Base-by-base conservation (phyloP, 2,888 invertebrate genomes). In the Harpalus rufipes region DNA sequence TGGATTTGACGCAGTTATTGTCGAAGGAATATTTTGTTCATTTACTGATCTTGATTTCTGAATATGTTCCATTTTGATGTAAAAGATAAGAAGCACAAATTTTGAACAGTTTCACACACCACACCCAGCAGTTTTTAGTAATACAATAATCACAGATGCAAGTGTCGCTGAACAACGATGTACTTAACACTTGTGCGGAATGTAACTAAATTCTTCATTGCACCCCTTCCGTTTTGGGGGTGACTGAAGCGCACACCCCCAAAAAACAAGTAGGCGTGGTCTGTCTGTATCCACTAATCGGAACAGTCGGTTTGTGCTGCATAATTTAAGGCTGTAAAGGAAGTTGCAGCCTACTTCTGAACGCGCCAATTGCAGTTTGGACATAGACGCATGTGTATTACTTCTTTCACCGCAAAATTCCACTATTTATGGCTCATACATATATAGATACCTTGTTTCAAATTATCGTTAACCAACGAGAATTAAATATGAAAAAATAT, bases 281-380 rank as follows among this genome's bases (percentile, higher is more conserved):
- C 61, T 12, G 7, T 21, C 8, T 8, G 10, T 18, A 39, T 81
- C 61, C 41, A 65, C 81, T 18, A 81, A 81, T 81, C 63, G 44
- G 10, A 63, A 41, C 14, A 44, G n/a, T n/a, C 4, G 41, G 32
- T 14, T 32, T 68, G 41, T 32, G 10, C 41, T 74, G 44, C 44
- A 79, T 59, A 79, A 61, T 79, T 16, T 39, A 18, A 79, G 18
- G 59, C 16, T 12, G 14, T 32, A 10, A 25, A 56, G 10, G 12
- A 16, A 18, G 78, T 78, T 87, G 87, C 89, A 91, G 87, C 92
- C 92, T 86, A n/a, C 12, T 18, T 18, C 4, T 44, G 6, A 18
- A 44, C 7, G 16, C 16, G 18, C 72, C 72, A 74, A 74, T 74
- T 44, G 44, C 1, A 18, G n/a, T 14, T 1, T 10, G 7, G 18